Percentiles rank a stretch among this genome's conserved stretches.
phyloP scores from a whole-genome alignment of 2,113 vertebrate genomes.

The Euleptes europaea region DNA sequence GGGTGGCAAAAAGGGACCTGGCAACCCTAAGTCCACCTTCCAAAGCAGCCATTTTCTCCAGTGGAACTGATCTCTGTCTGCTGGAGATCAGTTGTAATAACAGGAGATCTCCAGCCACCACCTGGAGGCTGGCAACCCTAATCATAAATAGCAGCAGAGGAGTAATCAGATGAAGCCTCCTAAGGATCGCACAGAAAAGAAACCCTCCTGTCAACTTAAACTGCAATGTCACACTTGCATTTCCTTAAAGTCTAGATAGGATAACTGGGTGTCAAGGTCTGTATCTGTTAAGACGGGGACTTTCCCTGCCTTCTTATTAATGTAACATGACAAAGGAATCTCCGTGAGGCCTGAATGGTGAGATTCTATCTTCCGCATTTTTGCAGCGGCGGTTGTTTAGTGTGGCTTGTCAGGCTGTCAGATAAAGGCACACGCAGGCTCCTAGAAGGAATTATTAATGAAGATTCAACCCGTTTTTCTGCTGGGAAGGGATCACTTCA shows the following conservation, averaged over 20 bases:
- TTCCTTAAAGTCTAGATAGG: constrained; percentile 51
- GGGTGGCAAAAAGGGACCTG: no score
- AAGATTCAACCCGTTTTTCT: constrained; percentile 70
- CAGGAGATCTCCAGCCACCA: no score
- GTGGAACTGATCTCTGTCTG: no score
- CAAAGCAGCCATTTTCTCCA: no score
- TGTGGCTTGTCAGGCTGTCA: constrained; percentile 73
- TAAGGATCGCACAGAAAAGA: constrained; percentile 44
- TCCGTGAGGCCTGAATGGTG: constrained; percentile 61
- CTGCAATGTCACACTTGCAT: constrained; percentile 43
- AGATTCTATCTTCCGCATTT: constrained; percentile 74
- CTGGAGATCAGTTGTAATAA: no score
- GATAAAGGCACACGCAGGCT: constrained; percentile 63
- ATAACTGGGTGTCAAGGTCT: constrained; percentile 44
- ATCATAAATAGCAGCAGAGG: background rate
- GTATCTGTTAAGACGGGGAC: constrained; percentile 56
- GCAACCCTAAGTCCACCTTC: no score
- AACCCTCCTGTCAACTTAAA: constrained; percentile 31
- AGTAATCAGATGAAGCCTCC: constrained; percentile 47
- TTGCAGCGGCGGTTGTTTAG: constrained; percentile 72
- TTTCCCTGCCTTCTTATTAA: constrained; percentile 52
- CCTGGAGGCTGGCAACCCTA: no score
- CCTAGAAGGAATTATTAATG: constrained; percentile 77
- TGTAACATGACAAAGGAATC: constrained; percentile 71
- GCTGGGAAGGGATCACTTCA: constrained; percentile 71